Percentiles rank a stretch among this genome's conserved stretches.
Evolutionary conservation across 2,113 vertebrate species (phyloP).

Genomic region (Anolis carolinensis): DNA sequence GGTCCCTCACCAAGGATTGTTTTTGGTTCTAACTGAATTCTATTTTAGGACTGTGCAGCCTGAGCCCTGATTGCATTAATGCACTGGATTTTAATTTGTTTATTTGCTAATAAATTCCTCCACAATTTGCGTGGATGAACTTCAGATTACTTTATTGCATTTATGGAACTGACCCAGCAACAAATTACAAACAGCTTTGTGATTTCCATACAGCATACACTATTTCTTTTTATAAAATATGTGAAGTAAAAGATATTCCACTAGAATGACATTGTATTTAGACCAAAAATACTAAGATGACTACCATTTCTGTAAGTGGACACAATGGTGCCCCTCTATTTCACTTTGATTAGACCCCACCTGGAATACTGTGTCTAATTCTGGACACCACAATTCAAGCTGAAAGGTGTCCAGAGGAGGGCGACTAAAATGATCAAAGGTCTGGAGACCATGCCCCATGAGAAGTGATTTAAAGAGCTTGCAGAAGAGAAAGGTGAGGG

Average conservation of each 20-base stretch:
- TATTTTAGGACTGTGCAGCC: conserved; percentile 49
- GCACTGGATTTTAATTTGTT: conserved; percentile 61
- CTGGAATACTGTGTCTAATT: no score
- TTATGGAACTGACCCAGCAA: conserved; percentile 38
- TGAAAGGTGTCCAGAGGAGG: no score
- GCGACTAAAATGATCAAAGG: no score
- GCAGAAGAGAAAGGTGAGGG: no score
- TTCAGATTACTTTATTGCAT: conserved; percentile 22
- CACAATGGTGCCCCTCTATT: background rate
- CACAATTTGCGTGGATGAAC: conserved; percentile 55
- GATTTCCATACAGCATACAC: conserved; percentile 6
- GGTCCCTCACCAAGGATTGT: conserved; percentile 37
- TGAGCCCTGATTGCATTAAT: conserved; percentile 53
- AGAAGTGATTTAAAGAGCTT: no score
- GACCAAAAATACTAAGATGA: no score
- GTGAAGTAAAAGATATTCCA: background rate
- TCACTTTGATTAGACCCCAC: no score
- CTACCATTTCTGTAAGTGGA: no score
- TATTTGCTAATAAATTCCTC: conserved; percentile 63
- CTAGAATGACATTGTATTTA: no score
- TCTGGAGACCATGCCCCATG: no score
- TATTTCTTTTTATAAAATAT: background rate
- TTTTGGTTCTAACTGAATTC: conserved; percentile 48
- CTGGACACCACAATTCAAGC: no score
- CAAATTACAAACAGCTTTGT: conserved; percentile 52